Base-by-base conservation (phyloP, 2,113 vertebrate species). In the Saccopteryx leptura region DNA sequence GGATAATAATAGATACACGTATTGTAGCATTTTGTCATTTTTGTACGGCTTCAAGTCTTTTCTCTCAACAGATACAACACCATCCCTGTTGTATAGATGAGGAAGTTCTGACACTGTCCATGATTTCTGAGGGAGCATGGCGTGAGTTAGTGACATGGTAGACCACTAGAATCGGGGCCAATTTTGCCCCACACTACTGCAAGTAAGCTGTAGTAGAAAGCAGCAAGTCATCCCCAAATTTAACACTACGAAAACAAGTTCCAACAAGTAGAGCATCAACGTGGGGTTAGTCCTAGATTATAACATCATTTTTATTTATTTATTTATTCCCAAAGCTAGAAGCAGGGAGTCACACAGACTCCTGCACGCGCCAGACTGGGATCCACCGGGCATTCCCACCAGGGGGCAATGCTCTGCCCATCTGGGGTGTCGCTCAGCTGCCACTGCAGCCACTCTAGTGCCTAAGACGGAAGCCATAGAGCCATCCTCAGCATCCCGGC, bases 41-140 rank as follows among this genome's bases (percentile, higher is more conserved):
- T 76, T 78, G 74, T 19, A 93, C 18, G 54, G n/a, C 15, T 87
- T 90, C 75, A 31, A 60, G 39, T 58, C 46, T 90, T 86, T 80
- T 69, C 23, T 92, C 48, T 91, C 48, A 68, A 74, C 13, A 52
- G 58, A 52, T 66, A 4, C 11, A 60, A 79, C 15, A 7, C 26
- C 28, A 87, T 60, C 31, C 54, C 24, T 54, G 11, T 56, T 72
- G 94, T 39, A 46, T 33, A 96, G 76, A 85, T 3, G 21, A 84
- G 14, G 5, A 63, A 92, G 82, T 19, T 33, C 46, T 56, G 72
- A 78, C 71, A 93, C 8, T 68, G 58, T 26, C 7, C 56, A 11
- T 50, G 48, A 79, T 58, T 63, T 84, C 79, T 82, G 46, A 80
- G 79, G 81, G 46, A 68, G 14, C 23, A 52, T 33, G 39, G 1